Base-by-base conservation (phyloP, 2,113 vertebrate genomes). In the Petroica traversi region DNA sequence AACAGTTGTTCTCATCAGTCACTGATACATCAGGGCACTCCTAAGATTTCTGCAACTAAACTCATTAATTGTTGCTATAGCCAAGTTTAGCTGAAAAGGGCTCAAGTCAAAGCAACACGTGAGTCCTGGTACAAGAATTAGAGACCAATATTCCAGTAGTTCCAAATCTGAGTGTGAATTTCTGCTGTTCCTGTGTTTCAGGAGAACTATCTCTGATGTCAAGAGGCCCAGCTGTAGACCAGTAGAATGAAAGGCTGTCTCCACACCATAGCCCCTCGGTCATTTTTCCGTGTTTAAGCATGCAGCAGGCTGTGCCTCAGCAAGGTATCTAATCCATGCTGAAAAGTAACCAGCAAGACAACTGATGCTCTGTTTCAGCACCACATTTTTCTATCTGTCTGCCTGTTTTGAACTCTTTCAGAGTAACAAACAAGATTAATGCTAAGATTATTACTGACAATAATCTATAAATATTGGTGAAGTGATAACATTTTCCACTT, bases 401-500 rank as follows among this genome's bases (percentile, higher is more conserved):
- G 26, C 29, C 46, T 89, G 49, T 80, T 88, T 79, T 77, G 64
- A 90, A 55, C 34, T 80, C 26, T 71, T 74, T 77, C 54, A 52
- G 33, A 64, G 16, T 49, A 92, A 92, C 28, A 64, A 87, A 20
- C 23, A 79, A 82, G 57, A 88, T 71, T 85, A 87, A 89, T 93
- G n/a, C 4, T 62, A 33, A 82, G 43, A 95, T 87, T 63, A 94
- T 88, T 93, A 85, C 68, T 40, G 23, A 23, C 77, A 95, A 88
- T 88, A 77, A 85, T 92, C 36, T 88, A 86, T 92, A 91, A 95
- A 92, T 83, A 95, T 72, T 89, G 77, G 76, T 97, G 95, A 97
- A 96, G 93, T 96, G 94, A 97, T 96, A 94, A 89, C 51, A 84
- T 85, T 96, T 97, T 97, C 97, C 96, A 97, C 96, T 95, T 97